These are phyloP conservation scores for Betta splendens DNA, from an alignment of 2,797 vertebrate genomes.

Conservation along the genomic window DNA sequence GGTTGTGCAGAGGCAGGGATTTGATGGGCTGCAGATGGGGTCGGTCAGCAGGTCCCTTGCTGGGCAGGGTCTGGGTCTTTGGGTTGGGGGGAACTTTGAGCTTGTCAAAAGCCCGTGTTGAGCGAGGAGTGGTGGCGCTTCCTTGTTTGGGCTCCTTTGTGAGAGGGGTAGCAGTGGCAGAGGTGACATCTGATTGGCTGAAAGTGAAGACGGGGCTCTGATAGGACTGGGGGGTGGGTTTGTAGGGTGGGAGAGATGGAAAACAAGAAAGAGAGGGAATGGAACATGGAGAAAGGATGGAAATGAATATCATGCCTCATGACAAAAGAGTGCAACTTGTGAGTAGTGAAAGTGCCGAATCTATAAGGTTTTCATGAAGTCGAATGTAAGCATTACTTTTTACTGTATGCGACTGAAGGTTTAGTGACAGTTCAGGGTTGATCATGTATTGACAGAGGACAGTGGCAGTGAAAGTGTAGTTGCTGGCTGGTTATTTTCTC, in stretches of 20 bases:
- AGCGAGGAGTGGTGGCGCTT: conserved; percentile 74
- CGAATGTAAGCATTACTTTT: background rate
- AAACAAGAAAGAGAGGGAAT: conserved; percentile 76
- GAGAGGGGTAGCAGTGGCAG: conserved; percentile 74
- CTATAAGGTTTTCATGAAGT: no score
- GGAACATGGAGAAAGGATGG: conserved; percentile 80
- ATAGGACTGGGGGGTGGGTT: conserved; percentile 78
- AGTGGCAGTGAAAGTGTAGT: conserved; percentile 33
- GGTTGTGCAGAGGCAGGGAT: conserved; percentile 85
- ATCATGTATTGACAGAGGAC: conserved; percentile 50
- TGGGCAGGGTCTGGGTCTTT: conserved; percentile 93
- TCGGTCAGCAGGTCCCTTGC: conserved; percentile 85
- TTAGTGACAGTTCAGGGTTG: conserved; percentile 36
- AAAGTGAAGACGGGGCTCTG: conserved; percentile 88
- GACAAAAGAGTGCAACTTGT: conserved; percentile 73
- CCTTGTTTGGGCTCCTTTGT: conserved; percentile 79
- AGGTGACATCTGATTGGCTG: conserved; percentile 85
- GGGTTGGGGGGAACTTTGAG: conserved; percentile 76
- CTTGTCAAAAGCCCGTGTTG: conserved; percentile 75
- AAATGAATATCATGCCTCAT: conserved; percentile 81
- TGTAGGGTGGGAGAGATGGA: conserved; percentile 72
- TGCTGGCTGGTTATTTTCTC: background rate
- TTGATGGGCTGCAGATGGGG: conserved; percentile 87
- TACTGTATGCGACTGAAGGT: conserved; percentile 27
- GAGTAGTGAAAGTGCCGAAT: conserved; percentile 62